Percentiles rank a stretch among this genome's conserved stretches.
Evolutionary conservation across 2,797 vertebrate genomes (phyloP).

Genomic region (Siniperca obscura): DNA sequence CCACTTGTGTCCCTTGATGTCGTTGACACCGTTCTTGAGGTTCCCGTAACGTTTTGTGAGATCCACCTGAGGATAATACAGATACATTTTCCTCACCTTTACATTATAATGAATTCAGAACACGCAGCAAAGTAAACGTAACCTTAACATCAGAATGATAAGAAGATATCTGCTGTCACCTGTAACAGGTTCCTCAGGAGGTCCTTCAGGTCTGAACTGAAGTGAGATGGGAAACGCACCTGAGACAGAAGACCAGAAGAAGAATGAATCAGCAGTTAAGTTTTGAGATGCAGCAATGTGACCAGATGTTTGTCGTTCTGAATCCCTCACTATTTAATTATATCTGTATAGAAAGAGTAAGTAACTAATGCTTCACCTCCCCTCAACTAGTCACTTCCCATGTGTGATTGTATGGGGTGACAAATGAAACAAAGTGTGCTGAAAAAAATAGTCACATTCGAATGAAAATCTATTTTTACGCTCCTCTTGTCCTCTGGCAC

Average conservation of each 20-base stretch:
- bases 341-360: background rate
- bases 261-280: slow-evolving; percentile 1
- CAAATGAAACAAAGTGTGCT: background rate
- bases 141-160: background rate
- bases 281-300: background rate
- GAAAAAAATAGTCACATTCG: background rate
- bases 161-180: slow-evolving; percentile 56
- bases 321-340: background rate
- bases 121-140: background rate
- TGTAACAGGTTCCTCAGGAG: slow-evolving; percentile 96
- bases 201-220: slow-evolving; percentile 98
- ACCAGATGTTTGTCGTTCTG: background rate
- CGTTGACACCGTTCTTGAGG: slow-evolving; percentile 97
- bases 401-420: too few species aligned
- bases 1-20: slow-evolving; percentile 99
- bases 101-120: background rate
- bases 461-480: slow-evolving; percentile 1
- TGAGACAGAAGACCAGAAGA: slow-evolving; percentile 62
- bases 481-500: background rate
- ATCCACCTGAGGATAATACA: slow-evolving; percentile 84
- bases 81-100: background rate
- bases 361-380: background rate
- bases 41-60: slow-evolving; percentile 97
- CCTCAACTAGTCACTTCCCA: background rate
- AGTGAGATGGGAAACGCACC: slow-evolving; percentile 98